Evolutionary conservation across 2,113 vertebrate genomes (phyloP).

Genomic region (Merops nubicus): DNA sequence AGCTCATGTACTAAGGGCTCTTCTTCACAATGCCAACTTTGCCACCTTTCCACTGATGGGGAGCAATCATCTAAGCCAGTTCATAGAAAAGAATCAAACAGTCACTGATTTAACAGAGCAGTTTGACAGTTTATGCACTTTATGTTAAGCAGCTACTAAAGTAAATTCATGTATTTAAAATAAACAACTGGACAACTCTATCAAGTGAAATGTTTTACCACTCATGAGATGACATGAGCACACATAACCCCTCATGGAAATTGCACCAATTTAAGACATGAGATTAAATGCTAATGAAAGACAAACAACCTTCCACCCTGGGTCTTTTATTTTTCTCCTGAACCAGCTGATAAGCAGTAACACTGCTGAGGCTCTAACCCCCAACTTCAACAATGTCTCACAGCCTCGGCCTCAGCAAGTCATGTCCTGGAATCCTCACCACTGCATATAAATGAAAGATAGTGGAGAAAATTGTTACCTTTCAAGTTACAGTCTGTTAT

Average conservation of each 20-base stretch:
- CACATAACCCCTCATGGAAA: not conserved
- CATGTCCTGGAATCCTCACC: fast-evolving
- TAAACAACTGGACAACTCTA: not conserved
- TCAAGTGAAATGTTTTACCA: not conserved
- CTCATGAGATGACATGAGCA: not conserved
- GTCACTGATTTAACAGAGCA: not conserved
- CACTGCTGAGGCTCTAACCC: not conserved
- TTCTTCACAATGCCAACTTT: not conserved
- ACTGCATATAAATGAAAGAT: fast-evolving
- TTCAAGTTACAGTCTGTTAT: not conserved
- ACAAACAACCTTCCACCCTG: not conserved
- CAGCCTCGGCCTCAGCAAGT: not conserved
- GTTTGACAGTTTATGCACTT: fast-evolving
- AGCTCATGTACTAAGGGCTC: not conserved
- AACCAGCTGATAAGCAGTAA: not conserved
- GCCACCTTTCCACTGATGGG: too few species aligned
- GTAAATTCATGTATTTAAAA: not conserved
- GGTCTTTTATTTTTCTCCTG: not conserved
- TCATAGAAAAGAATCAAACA: not conserved
- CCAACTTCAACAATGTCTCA: fast-evolving
- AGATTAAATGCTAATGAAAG: not conserved
- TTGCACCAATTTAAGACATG: not conserved
- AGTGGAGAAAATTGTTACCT: not conserved
- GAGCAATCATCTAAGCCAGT: not conserved
- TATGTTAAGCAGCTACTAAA: not conserved